Conservation (phyloP, 2,113 vertebrate genomes). For the Scolopax mira region DNA sequence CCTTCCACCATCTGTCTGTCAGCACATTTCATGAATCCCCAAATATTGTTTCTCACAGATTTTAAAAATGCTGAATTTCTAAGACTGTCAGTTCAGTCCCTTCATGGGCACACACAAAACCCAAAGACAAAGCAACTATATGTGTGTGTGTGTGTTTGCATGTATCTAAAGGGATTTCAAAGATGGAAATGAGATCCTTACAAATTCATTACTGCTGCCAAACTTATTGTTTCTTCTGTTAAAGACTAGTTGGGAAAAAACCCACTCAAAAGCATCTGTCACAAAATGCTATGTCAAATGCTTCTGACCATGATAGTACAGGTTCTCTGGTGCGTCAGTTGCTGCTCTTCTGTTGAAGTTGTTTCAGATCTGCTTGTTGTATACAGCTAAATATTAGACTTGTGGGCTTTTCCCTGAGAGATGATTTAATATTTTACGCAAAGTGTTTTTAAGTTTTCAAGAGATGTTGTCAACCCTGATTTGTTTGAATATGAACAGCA, state of each 20-base stretch:
- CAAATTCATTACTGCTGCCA: not conserved
- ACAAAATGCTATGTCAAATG: not conserved
- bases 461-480: not conserved
- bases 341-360: not conserved
- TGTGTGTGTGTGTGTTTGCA: not conserved
- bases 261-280: not conserved
- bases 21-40: not conserved
- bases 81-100: not conserved
- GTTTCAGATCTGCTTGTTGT: not conserved
- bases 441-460: not conserved
- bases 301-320: not conserved
- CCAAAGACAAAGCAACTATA: not conserved
- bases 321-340: not conserved
- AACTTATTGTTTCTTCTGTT: not conserved
- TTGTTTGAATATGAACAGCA: not conserved
- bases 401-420: not conserved
- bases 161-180: not conserved
- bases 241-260: not conserved
- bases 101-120: not conserved
- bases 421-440: not conserved
- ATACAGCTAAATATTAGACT: not conserved
- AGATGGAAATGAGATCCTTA: not conserved
- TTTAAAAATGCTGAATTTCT: not conserved
- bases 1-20: conserved; percentile 23
- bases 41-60: not conserved